Evolutionary conservation across 2,888 invertebrate genomes (phyloP), one percentile per base, ranked within the genome.

Genomic region (Priocnemis perturbator): DNA sequence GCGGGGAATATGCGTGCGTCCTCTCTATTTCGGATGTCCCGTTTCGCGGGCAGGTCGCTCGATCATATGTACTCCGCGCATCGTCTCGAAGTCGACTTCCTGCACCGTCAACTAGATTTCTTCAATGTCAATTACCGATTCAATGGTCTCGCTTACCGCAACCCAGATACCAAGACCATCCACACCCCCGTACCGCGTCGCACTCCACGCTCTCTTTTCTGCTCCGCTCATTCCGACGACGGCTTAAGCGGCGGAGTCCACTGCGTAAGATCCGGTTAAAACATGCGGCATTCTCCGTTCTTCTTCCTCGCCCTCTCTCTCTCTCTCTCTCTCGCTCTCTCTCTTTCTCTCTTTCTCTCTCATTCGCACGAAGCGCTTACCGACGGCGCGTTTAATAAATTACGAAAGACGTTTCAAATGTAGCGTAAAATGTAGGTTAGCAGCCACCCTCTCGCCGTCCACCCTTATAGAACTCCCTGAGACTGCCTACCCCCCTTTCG

Each of bases 401-500:
- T 73, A 81, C 66, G 71, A 81, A 81, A 83, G 82, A 82, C 80
- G 72, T 79, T 81, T 81, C 71, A 77, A 82, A 82, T 77, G 75
- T 79, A 79, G 77, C 78, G 81, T 83, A 84, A 83, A 86, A 86
- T 85, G 82, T 85, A 82, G 86, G 85, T 85, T 85, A 86, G 78
- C 78, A 75, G 73, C 73, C 74, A 66, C 68, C 37, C 62, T 67
- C 53, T 60, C 64, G 45, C 56, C 60, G 59, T 55, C 37, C 37
- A 37, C 37, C 37, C 37, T 37, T 37, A 37, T 37, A 37, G 37
- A 37, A 37, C 37, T 37, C 71, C 70, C 52, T 47, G 64, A 50
- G 61, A 60, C 68, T 66, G 71, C 71, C 68, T 55, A 69, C 70
- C 23, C 48, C 20, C 26, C 58, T n/a, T 44, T 55, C 69, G 44